These are phyloP conservation scores for Masticophis lateralis DNA, from an alignment of 2,797 vertebrate genomes.

Conservation along the genomic window DNA sequence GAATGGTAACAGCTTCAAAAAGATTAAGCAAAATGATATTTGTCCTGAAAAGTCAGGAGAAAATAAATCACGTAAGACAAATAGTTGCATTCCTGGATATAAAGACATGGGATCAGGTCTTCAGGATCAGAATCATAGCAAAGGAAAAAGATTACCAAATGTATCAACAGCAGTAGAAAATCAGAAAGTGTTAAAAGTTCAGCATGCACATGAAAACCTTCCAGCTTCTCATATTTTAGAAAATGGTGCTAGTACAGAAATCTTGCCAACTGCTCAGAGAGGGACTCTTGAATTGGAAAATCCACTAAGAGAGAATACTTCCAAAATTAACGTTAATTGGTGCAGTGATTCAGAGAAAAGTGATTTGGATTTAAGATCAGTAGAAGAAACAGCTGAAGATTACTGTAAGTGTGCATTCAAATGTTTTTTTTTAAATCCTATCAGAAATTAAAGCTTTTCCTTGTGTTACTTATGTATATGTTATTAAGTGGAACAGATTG, in stretches of 20 bases:
- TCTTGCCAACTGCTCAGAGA: constrained; percentile 48
- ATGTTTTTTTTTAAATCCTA: constrained; percentile 29
- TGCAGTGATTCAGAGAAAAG: constrained; percentile 65
- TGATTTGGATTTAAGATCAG: constrained; percentile 64
- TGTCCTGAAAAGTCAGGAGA: constrained; percentile 71
- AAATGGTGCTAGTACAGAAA: constrained; percentile 57
- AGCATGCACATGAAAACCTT: constrained; percentile 57
- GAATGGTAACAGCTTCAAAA: constrained; percentile 71
- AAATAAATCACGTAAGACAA: constrained; percentile 73
- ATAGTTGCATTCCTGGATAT: constrained; percentile 64
- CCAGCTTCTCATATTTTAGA: constrained; percentile 56
- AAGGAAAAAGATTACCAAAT: constrained; percentile 69
- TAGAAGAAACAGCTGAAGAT: constrained; percentile 68
- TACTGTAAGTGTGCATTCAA: constrained; percentile 68
- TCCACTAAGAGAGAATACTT: constrained; percentile 52
- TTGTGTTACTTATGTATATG: neutral
- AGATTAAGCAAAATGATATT: constrained; percentile 74
- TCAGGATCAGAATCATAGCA: constrained; percentile 73
- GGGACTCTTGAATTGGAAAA: constrained; percentile 59
- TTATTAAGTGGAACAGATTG: constrained; percentile 32
- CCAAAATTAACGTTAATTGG: constrained; percentile 53
- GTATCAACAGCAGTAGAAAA: constrained; percentile 59
- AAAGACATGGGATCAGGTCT: constrained; percentile 67
- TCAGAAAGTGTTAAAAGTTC: constrained; percentile 62
- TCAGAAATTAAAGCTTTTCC: constrained; percentile 39